Base-by-base conservation (phyloP, 1,140 invertebrate genomes). In the Drosophila kikkawai region DNA sequence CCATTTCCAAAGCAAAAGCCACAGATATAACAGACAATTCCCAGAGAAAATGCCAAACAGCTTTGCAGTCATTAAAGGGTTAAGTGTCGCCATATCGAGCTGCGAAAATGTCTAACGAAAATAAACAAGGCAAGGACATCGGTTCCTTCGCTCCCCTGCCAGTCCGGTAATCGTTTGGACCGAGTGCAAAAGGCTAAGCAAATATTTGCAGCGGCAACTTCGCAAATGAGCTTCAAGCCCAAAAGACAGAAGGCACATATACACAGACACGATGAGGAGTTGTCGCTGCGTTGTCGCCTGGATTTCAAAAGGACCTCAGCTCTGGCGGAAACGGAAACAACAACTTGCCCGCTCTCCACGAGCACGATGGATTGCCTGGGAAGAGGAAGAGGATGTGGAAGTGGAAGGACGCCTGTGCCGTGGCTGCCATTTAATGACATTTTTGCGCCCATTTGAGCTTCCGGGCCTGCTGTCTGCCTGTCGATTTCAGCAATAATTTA, bases 401-500 rank as follows among this genome's bases (percentile, higher is more conserved):
- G 42, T 50, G 55, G 41, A 53, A 44, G 47, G 47, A 34, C 15
- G 37, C 65, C 67, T 56, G 60, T 55, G 60, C 42, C 58, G 26
- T 67, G 73, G 67, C 73, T 83, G 77, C 48, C 73, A 77, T 74
- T 88, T 87, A 87, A 87, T 87, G 83, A 87, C 84, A 87, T 87
- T 88, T 86, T 87, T 87, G 83, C 77, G 80, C 83, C 83, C 83
- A 87, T 87, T 87, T 84, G 58, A 80, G 77, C 80, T 88, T 88
- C 83, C 84, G 79, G 80, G 39, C 50, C 51, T 53, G 75, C 55
- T 68, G 58, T 65, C 58, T 71, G 45, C 44, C 57, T 85, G 63
- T 84, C 83, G 80, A 84, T 84, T 80, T 88, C 63, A 71, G 84
- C 84, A 78, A 83, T 87, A 87, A 87, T 87, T 87, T 87, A 87